Percentiles rank a stretch among this genome's conserved stretches.
phyloP scores from a whole-genome alignment of 2,888 invertebrate genomes.

The Noctua janthina region DNA sequence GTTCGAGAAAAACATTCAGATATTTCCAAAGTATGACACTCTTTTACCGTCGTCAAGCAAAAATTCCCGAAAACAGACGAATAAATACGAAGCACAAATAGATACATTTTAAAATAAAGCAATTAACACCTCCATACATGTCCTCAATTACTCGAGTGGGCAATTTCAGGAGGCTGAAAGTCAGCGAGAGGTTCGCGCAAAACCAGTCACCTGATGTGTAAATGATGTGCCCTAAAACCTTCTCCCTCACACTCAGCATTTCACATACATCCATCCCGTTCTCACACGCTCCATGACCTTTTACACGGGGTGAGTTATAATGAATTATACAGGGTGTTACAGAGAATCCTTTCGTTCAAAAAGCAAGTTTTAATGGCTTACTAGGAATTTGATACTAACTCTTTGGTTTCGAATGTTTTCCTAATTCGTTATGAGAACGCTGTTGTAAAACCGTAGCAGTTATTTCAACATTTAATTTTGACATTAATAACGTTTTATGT shows the following conservation, averaged over 20 bases:
- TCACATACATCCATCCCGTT: conserved; percentile 19
- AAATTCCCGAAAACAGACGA: neutral
- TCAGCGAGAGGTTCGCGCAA: conserved; percentile 71
- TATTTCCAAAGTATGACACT: neutral
- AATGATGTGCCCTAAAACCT: conserved; percentile 75
- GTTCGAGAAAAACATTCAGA: neutral
- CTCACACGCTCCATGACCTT: conserved; percentile 45
- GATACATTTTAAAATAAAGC: conserved; percentile 25
- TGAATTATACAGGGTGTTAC: conserved; percentile 70
- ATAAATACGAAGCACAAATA: neutral
- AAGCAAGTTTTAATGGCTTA: conserved; percentile 67
- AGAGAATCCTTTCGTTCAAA: conserved; percentile 73
- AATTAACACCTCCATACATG: conserved; percentile 65
- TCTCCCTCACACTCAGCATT: conserved; percentile 25
- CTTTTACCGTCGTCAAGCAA: neutral
- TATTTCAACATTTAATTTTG: conserved; percentile 14
- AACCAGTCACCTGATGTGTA: conserved; percentile 84
- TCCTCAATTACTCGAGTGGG: conserved; percentile 78
- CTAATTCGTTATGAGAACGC: conserved; percentile 30
- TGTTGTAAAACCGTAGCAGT: conserved; percentile 23
- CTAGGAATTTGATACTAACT: conserved; percentile 32
- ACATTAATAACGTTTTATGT: conserved; percentile 7
- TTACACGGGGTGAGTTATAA: conserved; percentile 63
- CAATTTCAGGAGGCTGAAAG: conserved; percentile 80
- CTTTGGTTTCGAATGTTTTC: conserved; percentile 15